A percentile compares a stretch with the other conserved stretches of the same genome.
phyloP scores from a whole-genome alignment of 2,797 vertebrate genomes.

The Halcyon chelicuti region DNA sequence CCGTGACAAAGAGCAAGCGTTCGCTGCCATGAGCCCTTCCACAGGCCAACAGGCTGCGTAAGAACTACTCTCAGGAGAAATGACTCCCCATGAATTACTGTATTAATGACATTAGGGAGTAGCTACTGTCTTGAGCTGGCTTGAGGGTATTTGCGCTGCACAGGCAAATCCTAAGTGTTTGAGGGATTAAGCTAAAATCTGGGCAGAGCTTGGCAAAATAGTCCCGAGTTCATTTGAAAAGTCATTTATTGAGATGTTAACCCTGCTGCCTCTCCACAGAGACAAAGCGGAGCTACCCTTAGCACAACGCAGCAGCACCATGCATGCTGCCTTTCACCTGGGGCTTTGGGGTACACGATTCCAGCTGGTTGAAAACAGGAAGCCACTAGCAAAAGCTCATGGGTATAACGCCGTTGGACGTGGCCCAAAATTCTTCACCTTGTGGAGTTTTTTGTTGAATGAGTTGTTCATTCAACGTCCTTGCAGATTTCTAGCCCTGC shows the following conservation, averaged over 20 bases:
- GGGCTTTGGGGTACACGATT: background rate
- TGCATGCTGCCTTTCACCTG: accelerated
- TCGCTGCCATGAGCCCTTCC: background rate
- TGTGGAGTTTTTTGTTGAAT: background rate
- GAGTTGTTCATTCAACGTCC: background rate
- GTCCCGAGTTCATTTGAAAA: background rate
- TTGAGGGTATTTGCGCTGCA: background rate
- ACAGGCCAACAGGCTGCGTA: background rate
- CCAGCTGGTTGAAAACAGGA: background rate
- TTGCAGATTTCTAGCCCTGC: background rate
- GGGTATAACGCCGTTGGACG: background rate
- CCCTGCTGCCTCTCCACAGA: accelerated
- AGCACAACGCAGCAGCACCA: background rate
- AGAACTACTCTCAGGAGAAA: background rate
- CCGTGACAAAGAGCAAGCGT: background rate
- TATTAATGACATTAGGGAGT: background rate
- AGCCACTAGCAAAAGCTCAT: background rate
- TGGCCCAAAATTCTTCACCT: background rate
- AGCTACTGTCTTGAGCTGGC: background rate
- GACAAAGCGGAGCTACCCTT: background rate
- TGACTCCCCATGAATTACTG: background rate
- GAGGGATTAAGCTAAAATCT: background rate
- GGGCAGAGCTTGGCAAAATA: background rate
- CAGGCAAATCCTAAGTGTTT: background rate
- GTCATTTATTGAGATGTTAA: background rate